phyloP scores from a whole-genome alignment of 2,113 vertebrate genomes.

The Pelvicachromis taeniatus region DNA sequence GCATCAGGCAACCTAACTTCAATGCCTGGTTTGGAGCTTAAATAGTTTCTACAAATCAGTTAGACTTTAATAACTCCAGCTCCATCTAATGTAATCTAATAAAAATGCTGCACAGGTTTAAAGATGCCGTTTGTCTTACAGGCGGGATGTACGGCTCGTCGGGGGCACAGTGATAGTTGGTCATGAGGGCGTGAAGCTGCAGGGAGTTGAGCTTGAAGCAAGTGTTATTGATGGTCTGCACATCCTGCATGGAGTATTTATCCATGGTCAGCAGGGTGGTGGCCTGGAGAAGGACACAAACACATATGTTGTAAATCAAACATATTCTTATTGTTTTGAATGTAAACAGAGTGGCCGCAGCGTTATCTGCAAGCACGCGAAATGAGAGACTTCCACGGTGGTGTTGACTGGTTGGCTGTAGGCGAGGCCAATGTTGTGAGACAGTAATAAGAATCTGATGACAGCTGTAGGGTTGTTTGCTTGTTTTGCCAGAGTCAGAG shows the following conservation, averaged over 20 bases:
- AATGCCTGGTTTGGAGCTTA: background rate
- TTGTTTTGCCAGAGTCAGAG: background rate
- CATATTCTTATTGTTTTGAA: background rate
- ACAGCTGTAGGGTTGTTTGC: background rate
- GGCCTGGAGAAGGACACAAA: conserved; percentile 73
- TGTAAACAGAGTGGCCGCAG: background rate
- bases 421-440: background rate
- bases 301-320: background rate
- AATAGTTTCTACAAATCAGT: background rate
- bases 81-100: background rate
- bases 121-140: conserved; percentile 66
- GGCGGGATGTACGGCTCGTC: conserved; percentile 94
- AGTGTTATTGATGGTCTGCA: conserved; percentile 91
- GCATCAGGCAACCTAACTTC: background rate
- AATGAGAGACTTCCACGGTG: background rate
- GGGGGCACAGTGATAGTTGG: conserved; percentile 95
- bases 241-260: conserved; percentile 91
- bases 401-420: background rate
- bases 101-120: background rate
- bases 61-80: background rate
- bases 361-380: background rate
- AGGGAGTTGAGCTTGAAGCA: conserved; percentile 98
- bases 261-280: conserved; percentile 98
- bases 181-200: conserved; percentile 90
- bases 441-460: background rate